These are phyloP conservation scores for Corbicula japonica DNA, from an alignment of 2,888 invertebrate genomes.

Conservation along the genomic window DNA sequence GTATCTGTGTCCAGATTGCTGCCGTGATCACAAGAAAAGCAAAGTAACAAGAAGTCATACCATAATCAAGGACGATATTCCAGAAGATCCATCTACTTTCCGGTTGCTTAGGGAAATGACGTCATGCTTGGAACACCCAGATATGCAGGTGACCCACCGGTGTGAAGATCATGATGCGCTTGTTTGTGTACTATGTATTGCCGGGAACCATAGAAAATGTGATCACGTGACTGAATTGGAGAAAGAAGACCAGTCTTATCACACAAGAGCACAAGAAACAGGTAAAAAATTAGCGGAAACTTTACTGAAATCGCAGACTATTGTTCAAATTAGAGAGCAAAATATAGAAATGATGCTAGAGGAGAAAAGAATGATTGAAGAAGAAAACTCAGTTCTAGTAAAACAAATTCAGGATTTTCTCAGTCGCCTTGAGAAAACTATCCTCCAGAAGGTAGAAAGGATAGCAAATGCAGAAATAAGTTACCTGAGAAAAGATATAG, in stretches of 20 bases:
- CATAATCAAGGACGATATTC: conserved; percentile 28
- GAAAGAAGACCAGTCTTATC: background rate
- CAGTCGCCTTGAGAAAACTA: background rate
- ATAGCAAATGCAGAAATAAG: background rate
- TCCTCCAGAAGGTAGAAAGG: background rate
- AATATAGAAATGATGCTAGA: background rate
- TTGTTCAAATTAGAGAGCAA: background rate
- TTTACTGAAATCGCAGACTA: background rate
- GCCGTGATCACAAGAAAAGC: conserved; percentile 34
- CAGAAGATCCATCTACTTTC: conserved; percentile 19
- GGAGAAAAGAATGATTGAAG: background rate
- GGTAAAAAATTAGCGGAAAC: background rate
- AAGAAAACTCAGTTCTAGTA: background rate
- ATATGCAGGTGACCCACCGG: conserved; percentile 16
- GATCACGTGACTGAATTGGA: background rate
- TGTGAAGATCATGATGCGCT: conserved; percentile 32
- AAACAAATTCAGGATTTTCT: background rate
- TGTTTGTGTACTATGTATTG: conserved; percentile 29
- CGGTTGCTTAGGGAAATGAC: conserved; percentile 14
- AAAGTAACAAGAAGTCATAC: conserved; percentile 38
- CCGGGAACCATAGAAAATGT: conserved; percentile 29
- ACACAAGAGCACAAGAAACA: background rate
- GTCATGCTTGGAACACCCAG: conserved; percentile 32
- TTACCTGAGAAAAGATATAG: background rate
- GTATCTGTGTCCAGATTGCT: conserved; percentile 44